phyloP scores from a whole-genome alignment of 2,113 vertebrate genomes.

The Centrocercus urophasianus region DNA sequence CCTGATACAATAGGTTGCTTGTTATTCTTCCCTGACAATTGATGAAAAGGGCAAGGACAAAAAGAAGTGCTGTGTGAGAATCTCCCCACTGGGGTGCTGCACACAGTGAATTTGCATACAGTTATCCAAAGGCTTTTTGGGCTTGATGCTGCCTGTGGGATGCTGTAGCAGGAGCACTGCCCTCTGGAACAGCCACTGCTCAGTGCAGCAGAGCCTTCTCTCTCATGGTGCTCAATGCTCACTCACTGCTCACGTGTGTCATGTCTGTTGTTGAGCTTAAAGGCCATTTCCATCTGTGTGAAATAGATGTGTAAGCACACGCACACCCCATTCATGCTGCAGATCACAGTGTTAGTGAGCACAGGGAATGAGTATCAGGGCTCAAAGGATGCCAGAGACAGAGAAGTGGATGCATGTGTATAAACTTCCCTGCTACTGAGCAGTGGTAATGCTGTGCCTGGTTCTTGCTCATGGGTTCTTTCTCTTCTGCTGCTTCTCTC shows the following conservation, averaged over 20 bases:
- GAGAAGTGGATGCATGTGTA: background rate
- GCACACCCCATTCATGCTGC: constrained; percentile 8
- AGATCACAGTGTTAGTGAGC: constrained; percentile 32
- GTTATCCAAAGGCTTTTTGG: background rate
- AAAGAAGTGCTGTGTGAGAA: background rate
- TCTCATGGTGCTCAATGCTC: constrained; percentile 37
- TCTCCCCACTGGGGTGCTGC: background rate
- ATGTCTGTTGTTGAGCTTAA: constrained; percentile 29
- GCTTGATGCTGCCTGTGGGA: constrained; percentile 34
- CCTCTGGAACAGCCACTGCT: constrained; percentile 34
- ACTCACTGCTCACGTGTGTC: constrained; percentile 42
- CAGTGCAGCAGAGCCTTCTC: background rate
- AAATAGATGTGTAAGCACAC: constrained; percentile 24
- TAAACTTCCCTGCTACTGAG: background rate
- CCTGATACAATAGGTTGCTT: background rate
- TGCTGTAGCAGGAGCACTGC: constrained; percentile 17
- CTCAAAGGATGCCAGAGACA: background rate
- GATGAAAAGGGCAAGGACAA: background rate
- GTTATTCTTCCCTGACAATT: background rate
- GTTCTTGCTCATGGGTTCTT: background rate
- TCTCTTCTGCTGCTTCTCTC: background rate
- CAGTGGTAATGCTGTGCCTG: constrained; percentile 6
- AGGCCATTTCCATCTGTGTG: constrained; percentile 60
- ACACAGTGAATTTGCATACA: background rate
- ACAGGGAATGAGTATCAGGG: background rate